Conservation (phyloP, 2,888 invertebrate genomes). For the Anagyrus pseudococci region DNA sequence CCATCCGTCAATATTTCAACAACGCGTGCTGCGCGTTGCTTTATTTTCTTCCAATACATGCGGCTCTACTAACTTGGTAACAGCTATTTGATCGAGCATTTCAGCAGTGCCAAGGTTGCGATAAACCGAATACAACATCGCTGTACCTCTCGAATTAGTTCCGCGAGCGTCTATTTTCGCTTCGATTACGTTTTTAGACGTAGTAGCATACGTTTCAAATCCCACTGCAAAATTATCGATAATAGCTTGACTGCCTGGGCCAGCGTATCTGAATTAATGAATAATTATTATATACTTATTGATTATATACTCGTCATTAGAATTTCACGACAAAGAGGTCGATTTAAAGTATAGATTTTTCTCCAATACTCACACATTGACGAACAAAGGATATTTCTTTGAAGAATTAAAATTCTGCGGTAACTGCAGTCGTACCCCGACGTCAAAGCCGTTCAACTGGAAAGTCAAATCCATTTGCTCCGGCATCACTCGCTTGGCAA, state of each 20-base stretch:
- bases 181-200: conserved; percentile 77
- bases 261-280: conserved; percentile 73
- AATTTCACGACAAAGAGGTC: too few species aligned
- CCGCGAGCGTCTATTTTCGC: conserved; percentile 86
- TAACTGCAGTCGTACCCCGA: conserved; percentile 69
- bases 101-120: conserved; percentile 83
- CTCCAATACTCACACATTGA: conserved; percentile 68
- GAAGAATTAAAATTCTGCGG: conserved; percentile 71
- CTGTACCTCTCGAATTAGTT: conserved; percentile 79
- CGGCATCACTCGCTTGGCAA: conserved; percentile 65
- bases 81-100: conserved; percentile 81
- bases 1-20: too few species aligned
- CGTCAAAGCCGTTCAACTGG: conserved; percentile 64
- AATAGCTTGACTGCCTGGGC: conserved; percentile 81
- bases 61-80: conserved; percentile 65
- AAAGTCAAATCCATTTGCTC: conserved; percentile 65
- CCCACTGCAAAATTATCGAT: conserved; percentile 71
- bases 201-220: conserved; percentile 73
- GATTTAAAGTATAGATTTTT: neutral
- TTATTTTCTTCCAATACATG: conserved; percentile 20
- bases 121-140: conserved; percentile 78
- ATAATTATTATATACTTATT: neutral
- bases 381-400: conserved; percentile 74
- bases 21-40: too few species aligned
- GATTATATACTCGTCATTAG: too few species aligned